phyloP scores from a whole-genome alignment of 2,888 invertebrate genomes.

The Seladonia tumulorum region DNA sequence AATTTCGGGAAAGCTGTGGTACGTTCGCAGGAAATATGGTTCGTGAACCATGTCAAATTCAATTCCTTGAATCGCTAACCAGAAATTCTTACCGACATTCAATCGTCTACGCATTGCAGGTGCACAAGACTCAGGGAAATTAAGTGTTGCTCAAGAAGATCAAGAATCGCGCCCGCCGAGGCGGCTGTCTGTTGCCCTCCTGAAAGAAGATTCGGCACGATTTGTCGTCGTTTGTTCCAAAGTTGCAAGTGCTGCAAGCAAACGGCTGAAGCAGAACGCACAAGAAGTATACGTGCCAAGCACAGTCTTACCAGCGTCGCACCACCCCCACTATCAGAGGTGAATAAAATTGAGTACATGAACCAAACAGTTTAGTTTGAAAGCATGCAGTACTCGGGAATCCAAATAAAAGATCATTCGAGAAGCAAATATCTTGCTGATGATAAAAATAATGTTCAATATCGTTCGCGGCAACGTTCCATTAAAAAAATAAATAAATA shows the following conservation, averaged over 20 bases:
- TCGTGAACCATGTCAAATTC: not conserved
- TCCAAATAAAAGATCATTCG: not conserved
- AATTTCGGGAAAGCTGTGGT: not conserved
- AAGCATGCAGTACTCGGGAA: not conserved
- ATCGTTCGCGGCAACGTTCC: not conserved
- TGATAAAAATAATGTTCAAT: not conserved
- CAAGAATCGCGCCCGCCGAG: slow-evolving; percentile 78
- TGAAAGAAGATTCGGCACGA: slow-evolving; percentile 77
- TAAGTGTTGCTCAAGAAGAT: slow-evolving; percentile 74
- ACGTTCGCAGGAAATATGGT: not conserved
- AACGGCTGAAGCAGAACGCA: slow-evolving; percentile 72
- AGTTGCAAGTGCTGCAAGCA: slow-evolving; percentile 69
- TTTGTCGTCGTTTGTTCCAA: slow-evolving; percentile 76
- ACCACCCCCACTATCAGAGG: slow-evolving; percentile 83
- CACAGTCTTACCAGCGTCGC: slow-evolving; percentile 83
- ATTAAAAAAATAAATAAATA: too few relatives aligned
- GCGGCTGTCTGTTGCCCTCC: slow-evolving; percentile 77
- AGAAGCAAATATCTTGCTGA: not conserved
- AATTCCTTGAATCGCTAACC: not conserved
- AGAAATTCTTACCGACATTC: not conserved
- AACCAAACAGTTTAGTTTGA: not conserved
- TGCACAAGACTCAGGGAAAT: slow-evolving; percentile 72
- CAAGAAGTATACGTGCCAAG: slow-evolving; percentile 81
- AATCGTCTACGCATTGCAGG: slow-evolving; percentile 41
- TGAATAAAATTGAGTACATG: slow-evolving; percentile 30